A percentile compares a stretch with the other conserved stretches of the same genome.
phyloP scores from a whole-genome alignment of 2,113 vertebrate genomes.

The Phylloscopus trochiloides region DNA sequence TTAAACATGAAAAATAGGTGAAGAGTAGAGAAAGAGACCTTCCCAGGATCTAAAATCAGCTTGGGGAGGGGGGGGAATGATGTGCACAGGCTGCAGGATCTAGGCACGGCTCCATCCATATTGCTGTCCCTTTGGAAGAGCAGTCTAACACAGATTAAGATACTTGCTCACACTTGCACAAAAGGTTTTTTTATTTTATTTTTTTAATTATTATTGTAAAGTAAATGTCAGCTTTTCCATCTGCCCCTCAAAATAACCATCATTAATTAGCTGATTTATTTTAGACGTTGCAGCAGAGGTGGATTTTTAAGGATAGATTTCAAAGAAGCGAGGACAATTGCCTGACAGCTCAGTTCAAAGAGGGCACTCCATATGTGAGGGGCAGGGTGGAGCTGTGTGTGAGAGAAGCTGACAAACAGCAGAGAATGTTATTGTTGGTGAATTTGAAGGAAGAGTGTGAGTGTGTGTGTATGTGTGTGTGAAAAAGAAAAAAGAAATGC shows the following conservation, averaged over 20 bases:
- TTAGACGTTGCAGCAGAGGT: constrained; percentile 18
- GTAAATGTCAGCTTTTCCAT: constrained; percentile 60
- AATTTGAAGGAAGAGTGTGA: constrained; percentile 1
- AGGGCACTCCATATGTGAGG: constrained; percentile 23
- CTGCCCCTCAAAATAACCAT: constrained; percentile 51
- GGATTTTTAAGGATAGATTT: constrained; percentile 49
- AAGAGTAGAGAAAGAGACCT: not conserved
- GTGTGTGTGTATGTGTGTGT: not conserved
- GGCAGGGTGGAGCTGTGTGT: constrained; percentile 34
- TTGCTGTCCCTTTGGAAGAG: not conserved
- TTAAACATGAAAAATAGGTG: not conserved
- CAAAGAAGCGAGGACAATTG: constrained; percentile 2
- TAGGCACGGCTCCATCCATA: not conserved
- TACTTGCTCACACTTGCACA: not conserved
- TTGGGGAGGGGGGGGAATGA: not conserved
- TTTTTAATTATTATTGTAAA: constrained; percentile 20
- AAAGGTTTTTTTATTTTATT: not conserved
- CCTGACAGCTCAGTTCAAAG: constrained; percentile 57
- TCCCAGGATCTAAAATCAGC: not conserved
- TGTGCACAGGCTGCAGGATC: not conserved
- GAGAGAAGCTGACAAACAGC: constrained; percentile 35
- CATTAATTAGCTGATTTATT: constrained; percentile 61
- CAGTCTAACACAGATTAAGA: not conserved
- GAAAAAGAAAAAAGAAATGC: not conserved
- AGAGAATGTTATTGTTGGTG: constrained; percentile 21